A percentile compares a stretch with the other conserved stretches of the same genome.
phyloP scores from a whole-genome alignment of 2,797 vertebrate species.

The Scolopax bukidnonensis region DNA sequence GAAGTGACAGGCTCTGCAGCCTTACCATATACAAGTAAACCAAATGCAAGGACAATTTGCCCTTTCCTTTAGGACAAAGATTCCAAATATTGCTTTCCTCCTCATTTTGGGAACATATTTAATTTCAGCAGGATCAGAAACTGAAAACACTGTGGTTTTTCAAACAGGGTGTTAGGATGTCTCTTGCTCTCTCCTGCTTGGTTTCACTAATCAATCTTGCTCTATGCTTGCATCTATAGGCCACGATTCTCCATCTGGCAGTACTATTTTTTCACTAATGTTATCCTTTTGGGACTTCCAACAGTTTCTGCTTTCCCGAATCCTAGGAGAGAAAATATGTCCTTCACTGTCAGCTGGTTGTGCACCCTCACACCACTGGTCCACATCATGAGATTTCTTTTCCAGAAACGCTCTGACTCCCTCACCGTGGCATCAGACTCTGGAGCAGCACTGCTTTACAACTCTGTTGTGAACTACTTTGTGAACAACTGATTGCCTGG shows the following conservation, averaged over 20 bases:
- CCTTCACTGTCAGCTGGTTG: background rate
- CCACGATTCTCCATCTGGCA: background rate
- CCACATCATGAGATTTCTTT: rapidly evolving
- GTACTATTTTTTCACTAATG: background rate
- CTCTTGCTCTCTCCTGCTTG: background rate
- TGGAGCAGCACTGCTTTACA: background rate
- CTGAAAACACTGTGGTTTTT: background rate
- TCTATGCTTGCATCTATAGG: background rate
- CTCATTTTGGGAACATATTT: background rate
- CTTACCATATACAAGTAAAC: background rate
- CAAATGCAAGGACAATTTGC: background rate
- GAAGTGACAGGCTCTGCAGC: background rate
- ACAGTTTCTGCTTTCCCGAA: background rate
- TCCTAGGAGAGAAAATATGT: background rate
- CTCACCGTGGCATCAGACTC: rapidly evolving
- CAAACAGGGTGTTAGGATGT: background rate
- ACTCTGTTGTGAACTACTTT: background rate
- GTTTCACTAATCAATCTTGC: background rate
- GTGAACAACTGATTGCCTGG: background rate
- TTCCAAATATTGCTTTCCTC: background rate
- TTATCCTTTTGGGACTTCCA: background rate
- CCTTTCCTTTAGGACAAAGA: background rate
- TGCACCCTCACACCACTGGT: background rate
- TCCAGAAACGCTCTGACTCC: background rate
- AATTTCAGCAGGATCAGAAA: background rate